phyloP scores from a whole-genome alignment of 2,888 invertebrate genomes.

The Cenopis cana region DNA sequence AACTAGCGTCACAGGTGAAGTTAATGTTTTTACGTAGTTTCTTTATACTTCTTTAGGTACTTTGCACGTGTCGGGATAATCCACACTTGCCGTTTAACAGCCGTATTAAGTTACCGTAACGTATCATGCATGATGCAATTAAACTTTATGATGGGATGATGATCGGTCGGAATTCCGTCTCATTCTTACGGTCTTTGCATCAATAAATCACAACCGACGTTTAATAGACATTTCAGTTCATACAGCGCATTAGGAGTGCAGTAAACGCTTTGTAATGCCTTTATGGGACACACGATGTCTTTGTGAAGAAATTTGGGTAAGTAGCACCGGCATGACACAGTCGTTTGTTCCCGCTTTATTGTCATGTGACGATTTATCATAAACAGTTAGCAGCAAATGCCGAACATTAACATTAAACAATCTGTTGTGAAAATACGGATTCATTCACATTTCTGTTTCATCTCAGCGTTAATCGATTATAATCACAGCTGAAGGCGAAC shows the following conservation, averaged over 20 bases:
- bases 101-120: too few species aligned
- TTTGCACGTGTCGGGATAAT: too few species aligned
- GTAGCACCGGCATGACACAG: conserved; percentile 9
- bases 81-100: too few species aligned
- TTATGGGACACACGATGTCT: not conserved
- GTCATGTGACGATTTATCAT: conserved; percentile 30
- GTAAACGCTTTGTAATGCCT: not conserved
- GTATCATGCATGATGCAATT: not conserved
- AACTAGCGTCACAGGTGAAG: too few species aligned
- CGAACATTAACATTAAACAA: not conserved
- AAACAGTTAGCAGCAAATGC: conserved; percentile 16
- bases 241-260: conserved; percentile 3
- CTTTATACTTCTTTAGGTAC: too few species aligned
- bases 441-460: too few species aligned
- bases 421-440: too few species aligned
- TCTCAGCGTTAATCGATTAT: too few species aligned
- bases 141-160: not conserved
- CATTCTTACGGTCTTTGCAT: not conserved
- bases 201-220: conserved; percentile 10
- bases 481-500: too few species aligned
- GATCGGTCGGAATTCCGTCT: not conserved
- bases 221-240: conserved; percentile 1
- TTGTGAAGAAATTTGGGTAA: conserved; percentile 32
- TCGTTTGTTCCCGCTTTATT: conserved; percentile 15
- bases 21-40: too few species aligned